Conservation (phyloP, 53 echinoderm and acorn worm genomes). For the Actinopyga echinites region DNA sequence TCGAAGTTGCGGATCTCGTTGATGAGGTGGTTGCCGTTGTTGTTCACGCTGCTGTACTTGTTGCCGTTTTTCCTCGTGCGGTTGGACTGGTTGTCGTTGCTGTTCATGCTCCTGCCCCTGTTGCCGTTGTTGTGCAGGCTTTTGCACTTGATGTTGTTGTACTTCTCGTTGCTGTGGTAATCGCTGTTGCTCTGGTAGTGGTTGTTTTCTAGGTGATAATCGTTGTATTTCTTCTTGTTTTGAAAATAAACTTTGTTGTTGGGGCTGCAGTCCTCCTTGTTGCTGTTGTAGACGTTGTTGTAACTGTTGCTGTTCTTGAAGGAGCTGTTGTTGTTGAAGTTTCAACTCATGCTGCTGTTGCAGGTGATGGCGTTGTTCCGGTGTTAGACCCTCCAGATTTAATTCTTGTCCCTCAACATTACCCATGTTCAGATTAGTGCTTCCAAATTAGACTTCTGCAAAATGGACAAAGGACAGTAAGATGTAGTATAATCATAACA, state of each 20-base stretch:
- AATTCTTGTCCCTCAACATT: constrained; percentile 40
- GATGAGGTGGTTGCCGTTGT: neutral
- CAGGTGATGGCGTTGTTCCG: constrained; percentile 19
- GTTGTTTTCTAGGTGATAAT: too few relatives aligned
- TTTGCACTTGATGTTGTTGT: neutral
- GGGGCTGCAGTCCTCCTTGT: neutral
- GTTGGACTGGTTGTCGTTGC: neutral
- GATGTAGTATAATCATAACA: too few relatives aligned
- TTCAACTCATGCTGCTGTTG: constrained; percentile 18
- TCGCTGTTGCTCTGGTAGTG: neutral
- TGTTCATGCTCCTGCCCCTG: constrained; percentile 13
- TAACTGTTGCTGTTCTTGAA: constrained; percentile 20
- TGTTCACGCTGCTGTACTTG: neutral
- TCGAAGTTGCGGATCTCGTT: neutral
- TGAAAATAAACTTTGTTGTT: neutral
- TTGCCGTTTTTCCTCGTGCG: neutral
- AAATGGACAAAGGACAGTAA: too few relatives aligned
- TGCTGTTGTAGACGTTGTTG: constrained; percentile 26
- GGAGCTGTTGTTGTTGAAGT: constrained; percentile 26
- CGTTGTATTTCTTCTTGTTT: too few relatives aligned
- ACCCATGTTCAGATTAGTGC: neutral
- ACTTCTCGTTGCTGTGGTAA: constrained; percentile 4
- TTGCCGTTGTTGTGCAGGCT: constrained; percentile 11
- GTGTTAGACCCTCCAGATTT: constrained; percentile 16
- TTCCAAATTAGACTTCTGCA: too few relatives aligned